Evolutionary conservation across 1,140 invertebrate species (phyloP).

Genomic region (Neodiprion lecontei): DNA sequence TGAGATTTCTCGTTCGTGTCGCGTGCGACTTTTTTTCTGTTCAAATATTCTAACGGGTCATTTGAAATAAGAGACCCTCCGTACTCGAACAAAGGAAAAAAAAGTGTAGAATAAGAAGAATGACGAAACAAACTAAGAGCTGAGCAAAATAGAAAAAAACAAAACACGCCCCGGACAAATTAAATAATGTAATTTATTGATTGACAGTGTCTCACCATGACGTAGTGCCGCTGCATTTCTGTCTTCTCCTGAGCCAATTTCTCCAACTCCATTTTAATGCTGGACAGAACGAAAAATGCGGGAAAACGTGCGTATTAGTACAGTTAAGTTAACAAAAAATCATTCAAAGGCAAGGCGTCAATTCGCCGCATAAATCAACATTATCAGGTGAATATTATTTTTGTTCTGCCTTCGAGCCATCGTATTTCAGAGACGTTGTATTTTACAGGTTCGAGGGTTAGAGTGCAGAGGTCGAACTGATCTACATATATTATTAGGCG

Average conservation of each 20-base stretch:
- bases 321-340: background rate
- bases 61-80: no score
- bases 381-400: background rate
- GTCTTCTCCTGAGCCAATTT: slow-evolving; percentile 98
- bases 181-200: slow-evolving; percentile 8
- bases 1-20: no score
- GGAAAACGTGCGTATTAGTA: slow-evolving; percentile 4
- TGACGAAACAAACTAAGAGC: no score
- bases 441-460: no score
- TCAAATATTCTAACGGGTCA: no score
- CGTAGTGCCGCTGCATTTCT: slow-evolving; percentile 98
- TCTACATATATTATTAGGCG: no score
- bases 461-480: no score
- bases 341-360: background rate
- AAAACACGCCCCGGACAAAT: background rate
- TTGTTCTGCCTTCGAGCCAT: background rate
- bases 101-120: no score
- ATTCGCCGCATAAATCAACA: background rate
- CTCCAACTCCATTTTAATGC: slow-evolving; percentile 91
- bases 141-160: background rate
- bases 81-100: no score
- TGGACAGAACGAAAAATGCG: slow-evolving; percentile 57
- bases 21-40: no score
- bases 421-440: no score
- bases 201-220: slow-evolving; percentile 83